These are phyloP conservation scores for Lochmaea capreae DNA, from an alignment of 2,888 invertebrate genomes.

Conservation along the genomic window DNA sequence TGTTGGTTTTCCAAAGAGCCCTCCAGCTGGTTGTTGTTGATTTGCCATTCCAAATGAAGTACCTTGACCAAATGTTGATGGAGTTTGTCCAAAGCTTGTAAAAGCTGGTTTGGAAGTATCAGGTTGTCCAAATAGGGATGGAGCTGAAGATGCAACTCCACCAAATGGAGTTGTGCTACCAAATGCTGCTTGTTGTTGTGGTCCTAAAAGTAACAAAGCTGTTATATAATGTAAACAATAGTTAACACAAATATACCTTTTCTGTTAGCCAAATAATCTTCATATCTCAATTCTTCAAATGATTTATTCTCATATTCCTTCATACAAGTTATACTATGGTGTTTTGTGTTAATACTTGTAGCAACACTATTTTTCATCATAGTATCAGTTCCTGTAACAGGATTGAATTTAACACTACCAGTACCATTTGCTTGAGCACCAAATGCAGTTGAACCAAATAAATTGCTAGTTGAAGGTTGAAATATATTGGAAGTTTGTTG, in stretches of 20 bases:
- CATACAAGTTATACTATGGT: conserved; percentile 98
- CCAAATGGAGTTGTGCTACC: conserved; percentile 66
- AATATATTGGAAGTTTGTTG: conserved; percentile 60
- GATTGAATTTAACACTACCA: conserved; percentile 82
- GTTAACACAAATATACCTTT: conserved; percentile 74
- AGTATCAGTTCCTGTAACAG: conserved; percentile 89
- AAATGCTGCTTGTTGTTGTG: conserved; percentile 63
- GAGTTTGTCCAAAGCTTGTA: conserved; percentile 75
- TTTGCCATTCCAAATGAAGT: conserved; percentile 56
- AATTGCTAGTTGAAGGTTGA: conserved; percentile 55
- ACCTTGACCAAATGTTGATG: conserved; percentile 67
- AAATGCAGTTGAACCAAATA: conserved; percentile 67
- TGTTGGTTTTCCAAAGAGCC: conserved; percentile 42
- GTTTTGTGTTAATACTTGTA: conserved; percentile 89
- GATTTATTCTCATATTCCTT: conserved; percentile 97
- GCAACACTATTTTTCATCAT: conserved; percentile 89
- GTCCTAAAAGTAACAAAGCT: conserved; percentile 52
- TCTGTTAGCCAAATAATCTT: conserved; percentile 91
- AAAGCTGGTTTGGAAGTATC: conserved; percentile 63
- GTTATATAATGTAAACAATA: conserved; percentile 54
- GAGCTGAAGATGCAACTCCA: conserved; percentile 65
- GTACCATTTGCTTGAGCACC: conserved; percentile 47
- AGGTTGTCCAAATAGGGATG: conserved; percentile 67
- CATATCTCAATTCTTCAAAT: conserved; percentile 91
- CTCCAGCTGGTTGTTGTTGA: conserved; percentile 39